A percentile compares a stretch with the other conserved stretches of the same genome.
Evolutionary conservation across 2,113 vertebrate genomes (phyloP).

Genomic region (Emberiza fucata): DNA sequence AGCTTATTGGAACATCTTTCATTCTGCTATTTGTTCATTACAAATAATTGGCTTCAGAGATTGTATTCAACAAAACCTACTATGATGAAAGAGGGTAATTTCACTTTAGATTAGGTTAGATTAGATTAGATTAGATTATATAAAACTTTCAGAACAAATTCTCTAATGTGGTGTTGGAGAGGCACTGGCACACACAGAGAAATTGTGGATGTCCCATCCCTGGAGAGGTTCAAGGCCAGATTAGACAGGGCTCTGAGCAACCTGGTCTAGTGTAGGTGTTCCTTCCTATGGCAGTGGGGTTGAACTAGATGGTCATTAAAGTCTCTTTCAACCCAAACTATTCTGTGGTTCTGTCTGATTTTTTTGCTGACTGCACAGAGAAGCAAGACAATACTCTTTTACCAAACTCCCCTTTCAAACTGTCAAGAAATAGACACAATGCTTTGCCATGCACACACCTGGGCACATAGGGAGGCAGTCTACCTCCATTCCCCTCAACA

Average conservation of each 20-base stretch:
- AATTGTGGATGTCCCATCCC: background rate
- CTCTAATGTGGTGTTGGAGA: background rate
- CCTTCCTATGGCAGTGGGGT: background rate
- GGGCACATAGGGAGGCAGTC: background rate
- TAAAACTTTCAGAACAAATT: background rate
- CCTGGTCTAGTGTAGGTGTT: background rate
- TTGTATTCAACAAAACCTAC: background rate
- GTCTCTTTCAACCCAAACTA: background rate
- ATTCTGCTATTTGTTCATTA: background rate
- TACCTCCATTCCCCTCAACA: accelerated
- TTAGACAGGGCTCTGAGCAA: background rate
- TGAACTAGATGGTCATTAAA: background rate
- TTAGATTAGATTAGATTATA: background rate
- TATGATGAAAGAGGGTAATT: background rate
- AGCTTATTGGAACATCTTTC: background rate
- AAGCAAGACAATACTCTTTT: background rate
- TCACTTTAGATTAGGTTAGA: background rate
- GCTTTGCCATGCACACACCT: background rate
- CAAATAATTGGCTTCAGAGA: background rate
- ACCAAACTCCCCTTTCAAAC: background rate
- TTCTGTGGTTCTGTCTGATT: background rate
- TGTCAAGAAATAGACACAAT: background rate
- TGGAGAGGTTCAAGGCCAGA: background rate
- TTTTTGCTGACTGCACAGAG: background rate
- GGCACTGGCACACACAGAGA: background rate